Evolutionary conservation across 2,888 invertebrate genomes (phyloP).

Genomic region (Pyrrhosoma nymphula): DNA sequence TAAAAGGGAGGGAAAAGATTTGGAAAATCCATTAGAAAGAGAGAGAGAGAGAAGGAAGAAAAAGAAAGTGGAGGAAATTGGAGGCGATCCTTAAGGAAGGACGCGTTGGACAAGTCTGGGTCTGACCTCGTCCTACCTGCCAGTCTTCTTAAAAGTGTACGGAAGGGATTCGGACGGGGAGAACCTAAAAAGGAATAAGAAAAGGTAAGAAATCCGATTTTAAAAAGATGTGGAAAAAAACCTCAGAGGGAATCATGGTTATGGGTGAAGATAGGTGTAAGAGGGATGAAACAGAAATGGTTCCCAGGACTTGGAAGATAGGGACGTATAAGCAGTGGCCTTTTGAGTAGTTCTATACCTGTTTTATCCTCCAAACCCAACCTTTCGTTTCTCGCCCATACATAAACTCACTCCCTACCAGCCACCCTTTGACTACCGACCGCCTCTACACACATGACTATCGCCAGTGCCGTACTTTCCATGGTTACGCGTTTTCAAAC

Average conservation of each 20-base stretch:
- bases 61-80: not conserved
- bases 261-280: not conserved
- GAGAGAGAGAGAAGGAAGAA: not conserved
- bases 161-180: not conserved
- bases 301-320: not conserved
- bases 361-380: too few species aligned
- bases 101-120: not conserved
- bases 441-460: too few species aligned
- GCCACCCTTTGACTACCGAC: too few species aligned
- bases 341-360: too few species aligned
- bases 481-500: too few species aligned
- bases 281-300: not conserved
- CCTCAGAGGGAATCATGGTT: not conserved
- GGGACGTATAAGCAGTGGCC: not conserved
- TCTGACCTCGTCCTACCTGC: not conserved
- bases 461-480: too few species aligned
- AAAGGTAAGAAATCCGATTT: not conserved
- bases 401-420: too few species aligned
- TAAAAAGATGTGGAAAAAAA: not conserved
- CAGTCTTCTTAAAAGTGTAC: not conserved
- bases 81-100: not conserved
- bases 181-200: not conserved
- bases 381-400: too few species aligned
- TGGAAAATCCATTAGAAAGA: not conserved
- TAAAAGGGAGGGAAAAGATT: not conserved